Evolutionary conservation across 1,140 invertebrate genomes (phyloP), one percentile per base, ranked within the genome.

Genomic region (Dendroctonus ponderosae): DNA sequence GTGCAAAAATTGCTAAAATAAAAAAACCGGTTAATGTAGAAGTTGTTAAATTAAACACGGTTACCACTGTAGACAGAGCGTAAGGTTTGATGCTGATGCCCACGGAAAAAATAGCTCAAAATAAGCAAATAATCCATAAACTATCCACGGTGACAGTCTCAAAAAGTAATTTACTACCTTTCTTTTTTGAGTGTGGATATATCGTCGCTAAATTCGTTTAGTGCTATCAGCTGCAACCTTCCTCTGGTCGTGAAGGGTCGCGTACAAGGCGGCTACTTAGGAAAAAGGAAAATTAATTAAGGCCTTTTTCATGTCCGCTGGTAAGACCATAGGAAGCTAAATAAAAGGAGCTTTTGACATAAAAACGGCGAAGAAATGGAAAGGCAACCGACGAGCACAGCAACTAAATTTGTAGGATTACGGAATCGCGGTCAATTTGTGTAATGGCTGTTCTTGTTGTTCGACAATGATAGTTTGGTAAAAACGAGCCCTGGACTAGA

Each of bases 221-320:
- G 41, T 38, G 43, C 57, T 49, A 49, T 60, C 57, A 60, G 57
- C 44, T 60, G 57, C 57, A 60, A 62, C 50, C 60, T 48, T 42
- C 60, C 11, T 52, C 50, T 52, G 58, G 11, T 44, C 12, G 58
- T 50, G 48, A 61, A 61, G 38, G 11, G 48, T 11, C 48, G 14
- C 41, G 11, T 52, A 62, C 48, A 40, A 42, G 60, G 12, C 37
- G 42, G 39, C 51, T 62, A 62, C 60, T 62, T 52, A 43, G 49
- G 57, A 60, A 60, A 60, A 60, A 60, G 57, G 57, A 60, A 62
- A 62, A 62, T 62, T 62, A 62, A 62, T 62, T 62, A 62, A 50
- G 48, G 60, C 60, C 60, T 52, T 62, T 62, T 62, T 62, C 50
- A 62, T 15, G 60, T 62, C 50, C 37, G 38, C 60, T 62, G 48